These are phyloP conservation scores for Chaenogobius annularis DNA, from an alignment of 2,113 vertebrate genomes.

Conservation along the genomic window DNA sequence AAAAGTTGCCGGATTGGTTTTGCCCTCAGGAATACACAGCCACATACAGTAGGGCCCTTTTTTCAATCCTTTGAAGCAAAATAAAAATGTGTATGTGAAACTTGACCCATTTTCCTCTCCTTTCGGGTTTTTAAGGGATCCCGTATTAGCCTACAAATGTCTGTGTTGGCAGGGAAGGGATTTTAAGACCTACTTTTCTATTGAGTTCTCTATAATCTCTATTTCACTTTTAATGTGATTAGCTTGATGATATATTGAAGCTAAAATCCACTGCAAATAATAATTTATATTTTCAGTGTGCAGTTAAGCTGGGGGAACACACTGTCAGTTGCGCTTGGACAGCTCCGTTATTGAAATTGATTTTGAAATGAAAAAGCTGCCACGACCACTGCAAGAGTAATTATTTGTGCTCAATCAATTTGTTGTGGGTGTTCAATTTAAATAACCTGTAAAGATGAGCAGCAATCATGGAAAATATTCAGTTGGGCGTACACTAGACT, in stretches of 20 bases:
- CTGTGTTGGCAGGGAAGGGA: background rate
- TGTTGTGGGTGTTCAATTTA: constrained; percentile 6
- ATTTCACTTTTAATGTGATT: constrained; percentile 12
- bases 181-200: constrained; percentile 5
- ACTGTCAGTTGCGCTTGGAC: constrained; percentile 1
- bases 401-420: constrained; percentile 11
- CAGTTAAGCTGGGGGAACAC: background rate
- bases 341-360: constrained; percentile 12
- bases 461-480: background rate
- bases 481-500: background rate
- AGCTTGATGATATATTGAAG: constrained; percentile 9
- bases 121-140: constrained; percentile 18
- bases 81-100: constrained; percentile 82
- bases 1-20: constrained; percentile 70
- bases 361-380: constrained; percentile 2
- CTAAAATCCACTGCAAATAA: constrained; percentile 5
- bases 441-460: constrained; percentile 5
- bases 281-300: constrained; percentile 2
- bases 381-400: constrained; percentile 6
- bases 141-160: constrained; percentile 9
- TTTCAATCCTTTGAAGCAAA: constrained; percentile 75
- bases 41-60: constrained; percentile 71
- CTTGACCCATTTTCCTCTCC: constrained; percentile 28
- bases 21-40: constrained; percentile 79
- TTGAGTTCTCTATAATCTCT: constrained; percentile 6